Conservation (phyloP, 2,113 vertebrate genomes). For the Thunnus maccoyii region DNA sequence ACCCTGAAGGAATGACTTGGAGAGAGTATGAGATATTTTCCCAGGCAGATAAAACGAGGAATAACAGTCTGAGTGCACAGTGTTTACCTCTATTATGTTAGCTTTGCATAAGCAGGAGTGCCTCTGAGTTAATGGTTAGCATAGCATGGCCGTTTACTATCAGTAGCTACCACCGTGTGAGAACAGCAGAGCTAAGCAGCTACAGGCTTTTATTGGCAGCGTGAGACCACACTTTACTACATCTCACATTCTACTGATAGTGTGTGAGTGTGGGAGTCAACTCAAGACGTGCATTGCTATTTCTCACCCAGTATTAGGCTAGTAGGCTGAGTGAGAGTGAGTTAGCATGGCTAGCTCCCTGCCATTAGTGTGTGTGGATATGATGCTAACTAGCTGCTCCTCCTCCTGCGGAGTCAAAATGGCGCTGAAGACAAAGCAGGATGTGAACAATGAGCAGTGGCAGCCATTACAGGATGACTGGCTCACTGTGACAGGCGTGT, state of each 20-base stretch:
- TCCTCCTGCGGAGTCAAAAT: conserved; percentile 85
- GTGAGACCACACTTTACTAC: neutral
- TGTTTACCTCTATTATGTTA: conserved; percentile 12
- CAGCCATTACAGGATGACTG: conserved; percentile 86
- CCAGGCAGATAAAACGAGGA: conserved; percentile 12
- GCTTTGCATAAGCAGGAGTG: conserved; percentile 4
- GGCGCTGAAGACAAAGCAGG: conserved; percentile 88
- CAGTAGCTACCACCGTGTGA: conserved; percentile 1
- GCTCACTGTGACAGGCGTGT: conserved; percentile 62
- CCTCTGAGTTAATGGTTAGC: conserved; percentile 13
- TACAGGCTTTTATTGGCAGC: neutral
- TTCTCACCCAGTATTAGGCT: neutral
- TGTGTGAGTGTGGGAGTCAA: neutral
- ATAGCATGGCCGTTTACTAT: conserved; percentile 2
- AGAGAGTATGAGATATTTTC: conserved; percentile 16
- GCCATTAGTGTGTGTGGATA: conserved; percentile 28
- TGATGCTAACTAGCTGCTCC: conserved; percentile 26
- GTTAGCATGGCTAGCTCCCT: conserved; percentile 42
- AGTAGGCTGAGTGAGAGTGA: neutral
- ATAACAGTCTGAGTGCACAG: neutral
- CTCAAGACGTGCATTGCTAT: too few relatives aligned
- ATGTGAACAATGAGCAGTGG: conserved; percentile 88
- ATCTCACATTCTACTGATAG: neutral
- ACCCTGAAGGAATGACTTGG: neutral
- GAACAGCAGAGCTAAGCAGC: neutral